Evolutionary conservation across 23 tunicate genomes (phyloP).

Genomic region (Styela plicata): DNA sequence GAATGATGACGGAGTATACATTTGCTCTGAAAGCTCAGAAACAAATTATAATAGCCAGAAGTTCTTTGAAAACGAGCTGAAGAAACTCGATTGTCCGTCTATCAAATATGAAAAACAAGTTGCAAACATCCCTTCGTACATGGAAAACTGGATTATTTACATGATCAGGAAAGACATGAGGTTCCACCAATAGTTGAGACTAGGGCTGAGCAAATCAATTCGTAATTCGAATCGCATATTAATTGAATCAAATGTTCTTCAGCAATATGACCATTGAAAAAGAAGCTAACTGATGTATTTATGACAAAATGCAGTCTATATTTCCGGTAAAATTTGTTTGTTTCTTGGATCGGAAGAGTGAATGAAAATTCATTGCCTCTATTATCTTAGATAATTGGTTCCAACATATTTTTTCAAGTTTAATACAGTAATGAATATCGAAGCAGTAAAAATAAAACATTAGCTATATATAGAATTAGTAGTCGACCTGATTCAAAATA

Average conservation of each 20-base stretch:
- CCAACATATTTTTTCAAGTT: too few relatives aligned
- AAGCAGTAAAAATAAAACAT: too few relatives aligned
- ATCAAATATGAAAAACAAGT: too few relatives aligned
- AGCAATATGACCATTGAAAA: too few relatives aligned
- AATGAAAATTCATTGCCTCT: neutral
- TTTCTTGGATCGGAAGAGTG: neutral
- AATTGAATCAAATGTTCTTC: neutral
- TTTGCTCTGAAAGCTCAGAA: neutral
- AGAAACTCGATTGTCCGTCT: neutral
- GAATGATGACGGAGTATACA: slow-evolving; percentile 55
- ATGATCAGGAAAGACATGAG: neutral
- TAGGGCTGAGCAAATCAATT: neutral
- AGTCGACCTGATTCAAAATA: too few relatives aligned
- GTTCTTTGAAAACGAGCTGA: neutral
- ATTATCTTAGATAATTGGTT: too few relatives aligned
- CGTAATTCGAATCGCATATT: neutral
- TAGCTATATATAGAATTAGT: too few relatives aligned
- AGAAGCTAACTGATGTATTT: neutral
- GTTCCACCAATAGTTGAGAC: neutral
- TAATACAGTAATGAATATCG: too few relatives aligned
- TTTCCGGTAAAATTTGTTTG: neutral
- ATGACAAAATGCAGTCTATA: neutral
- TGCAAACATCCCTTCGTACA: neutral
- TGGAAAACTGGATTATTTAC: neutral
- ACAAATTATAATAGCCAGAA: neutral